Base-by-base conservation (phyloP, 2,113 vertebrate genomes). In the Hystrix brachyura region DNA sequence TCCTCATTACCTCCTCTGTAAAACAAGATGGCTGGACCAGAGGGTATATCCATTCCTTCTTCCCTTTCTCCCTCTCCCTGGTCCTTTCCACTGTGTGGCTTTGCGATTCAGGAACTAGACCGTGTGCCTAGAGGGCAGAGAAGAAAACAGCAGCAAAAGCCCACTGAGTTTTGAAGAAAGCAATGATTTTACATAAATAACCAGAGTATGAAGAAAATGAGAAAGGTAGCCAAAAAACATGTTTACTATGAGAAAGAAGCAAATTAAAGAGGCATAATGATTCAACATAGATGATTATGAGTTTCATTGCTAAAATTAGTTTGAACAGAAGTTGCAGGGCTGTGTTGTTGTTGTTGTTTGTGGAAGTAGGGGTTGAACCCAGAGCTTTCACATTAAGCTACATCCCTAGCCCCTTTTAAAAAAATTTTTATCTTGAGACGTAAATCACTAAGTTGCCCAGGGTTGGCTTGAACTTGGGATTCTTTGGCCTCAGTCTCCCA, bases 191-290 rank as follows among this genome's bases (percentile, higher is more conserved):
- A 89, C 51, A 5, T 86, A 95, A 93, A 92, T 69, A 95, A 88
- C 38, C 74, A 82, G 74, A 85, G 71, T 81, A 87, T 4, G 4
- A 55, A 83, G 74, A 69, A 82, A 94, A 55, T 51, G 27, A 93
- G 32, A 81, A 88, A 84, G 43, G 46, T 15, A 78, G 72, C 10
- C 76, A 83, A 84, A 84, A 83, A 94, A 69, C 21, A 80, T 82
- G 78, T 51, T 91, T 95, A 94, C 18, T 86, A 91, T 90, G 87
- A 86, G 21, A 96, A 97, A 95, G 7, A 38, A 43, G 38, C 72
- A 79, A 62, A 89, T n/a, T 78, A 91, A 87, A 95, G 34, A 86
- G 34, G n/a, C 53, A 78, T 64, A 74, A 85, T 76, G 27, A 57
- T 78, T 95, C 81, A 78, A 17, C 29, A 80, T 3, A 91, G 43